These are phyloP conservation scores for Pituophis catenifer DNA, from an alignment of 2,113 vertebrate species.

Conservation along the genomic window DNA sequence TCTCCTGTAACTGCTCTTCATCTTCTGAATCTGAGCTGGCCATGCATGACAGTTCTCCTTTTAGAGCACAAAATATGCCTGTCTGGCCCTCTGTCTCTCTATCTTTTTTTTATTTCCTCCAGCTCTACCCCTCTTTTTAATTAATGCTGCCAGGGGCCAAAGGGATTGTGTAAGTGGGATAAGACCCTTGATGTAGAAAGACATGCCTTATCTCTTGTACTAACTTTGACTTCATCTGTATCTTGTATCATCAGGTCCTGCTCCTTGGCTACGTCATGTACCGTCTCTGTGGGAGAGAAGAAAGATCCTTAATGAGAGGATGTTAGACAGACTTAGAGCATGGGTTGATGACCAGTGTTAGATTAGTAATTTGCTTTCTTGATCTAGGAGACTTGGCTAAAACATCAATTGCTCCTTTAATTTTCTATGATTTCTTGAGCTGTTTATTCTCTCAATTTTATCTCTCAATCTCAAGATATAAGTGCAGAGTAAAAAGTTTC, in stretches of 20 bases:
- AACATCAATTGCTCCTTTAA: background rate
- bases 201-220: background rate
- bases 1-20: background rate
- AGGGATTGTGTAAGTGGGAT: background rate
- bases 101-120: background rate
- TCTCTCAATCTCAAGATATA: background rate
- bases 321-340: background rate
- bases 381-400: background rate
- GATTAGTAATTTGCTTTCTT: background rate
- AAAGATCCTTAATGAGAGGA: background rate
- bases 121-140: background rate
- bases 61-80: background rate
- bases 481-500: background rate
- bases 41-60: background rate
- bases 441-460: background rate
- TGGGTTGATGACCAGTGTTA: background rate
- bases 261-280: slow-evolving; percentile 4
- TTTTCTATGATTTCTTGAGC: background rate
- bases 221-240: slow-evolving; percentile 26
- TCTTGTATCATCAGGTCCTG: slow-evolving; percentile 20
- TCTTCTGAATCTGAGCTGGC: background rate
- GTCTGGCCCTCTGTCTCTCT: background rate
- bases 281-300: slow-evolving; percentile 12
- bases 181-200: background rate
- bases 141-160: background rate